Conservation (phyloP, 2,113 vertebrate species). For the Leuciscus idus region DNA sequence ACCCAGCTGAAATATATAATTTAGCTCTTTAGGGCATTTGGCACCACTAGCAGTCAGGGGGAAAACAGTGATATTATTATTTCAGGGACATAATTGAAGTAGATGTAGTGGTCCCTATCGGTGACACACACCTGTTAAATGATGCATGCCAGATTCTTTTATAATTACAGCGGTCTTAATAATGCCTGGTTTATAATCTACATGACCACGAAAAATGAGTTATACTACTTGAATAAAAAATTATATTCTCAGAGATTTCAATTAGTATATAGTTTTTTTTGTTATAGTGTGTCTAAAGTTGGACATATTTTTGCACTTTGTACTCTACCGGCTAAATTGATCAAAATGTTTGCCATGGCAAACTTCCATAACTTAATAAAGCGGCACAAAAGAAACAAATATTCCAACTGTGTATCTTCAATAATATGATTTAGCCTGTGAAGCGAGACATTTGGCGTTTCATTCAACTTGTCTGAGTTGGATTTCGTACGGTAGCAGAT, state of each 20-base stretch:
- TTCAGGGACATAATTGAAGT: constrained; percentile 5
- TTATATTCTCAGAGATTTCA: too few species aligned
- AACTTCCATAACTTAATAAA: background rate
- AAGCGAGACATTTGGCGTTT: background rate
- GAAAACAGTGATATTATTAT: background rate
- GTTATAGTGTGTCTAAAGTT: too few species aligned
- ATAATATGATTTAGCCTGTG: background rate
- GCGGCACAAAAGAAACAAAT: background rate
- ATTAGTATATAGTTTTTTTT: too few species aligned
- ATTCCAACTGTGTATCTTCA: background rate
- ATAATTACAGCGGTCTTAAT: background rate
- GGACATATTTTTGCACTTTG: background rate
- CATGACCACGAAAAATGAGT: background rate
- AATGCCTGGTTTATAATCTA: background rate
- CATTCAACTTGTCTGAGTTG: background rate
- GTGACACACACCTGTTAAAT: background rate
- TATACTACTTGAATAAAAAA: too few species aligned
- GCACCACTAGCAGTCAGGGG: background rate
- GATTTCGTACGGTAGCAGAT: constrained; percentile 28
- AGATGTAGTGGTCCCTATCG: background rate
- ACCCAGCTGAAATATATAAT: constrained; percentile 11
- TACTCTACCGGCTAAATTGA: background rate
- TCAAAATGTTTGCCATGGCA: background rate
- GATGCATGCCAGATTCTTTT: background rate
- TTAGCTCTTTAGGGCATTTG: background rate